A percentile compares a stretch with the other conserved stretches of the same genome.
phyloP scores from a whole-genome alignment of 2,113 vertebrate species.

The Thunnus thynnus region DNA sequence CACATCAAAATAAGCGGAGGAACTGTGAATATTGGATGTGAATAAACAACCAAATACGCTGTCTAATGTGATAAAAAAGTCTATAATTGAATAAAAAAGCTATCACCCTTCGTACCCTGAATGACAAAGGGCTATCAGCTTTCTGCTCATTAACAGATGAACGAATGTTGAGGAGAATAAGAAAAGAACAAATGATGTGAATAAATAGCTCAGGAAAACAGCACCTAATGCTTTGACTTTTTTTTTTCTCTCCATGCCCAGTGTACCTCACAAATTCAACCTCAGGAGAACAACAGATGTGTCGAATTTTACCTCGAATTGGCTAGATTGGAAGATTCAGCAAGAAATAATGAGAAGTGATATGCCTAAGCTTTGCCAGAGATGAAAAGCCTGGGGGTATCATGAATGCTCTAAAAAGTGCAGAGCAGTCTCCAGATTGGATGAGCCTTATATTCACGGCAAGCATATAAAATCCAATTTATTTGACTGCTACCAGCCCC shows the following conservation, averaged over 20 bases:
- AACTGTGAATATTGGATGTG: slow-evolving; percentile 3
- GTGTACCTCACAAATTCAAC: slow-evolving; percentile 65
- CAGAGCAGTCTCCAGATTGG: slow-evolving; percentile 70
- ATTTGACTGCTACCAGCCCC: slow-evolving; percentile 63
- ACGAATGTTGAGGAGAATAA: slow-evolving; percentile 23
- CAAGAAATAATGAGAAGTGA: slow-evolving; percentile 83
- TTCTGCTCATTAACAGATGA: slow-evolving; percentile 49
- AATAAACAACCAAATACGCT: slow-evolving; percentile 17
- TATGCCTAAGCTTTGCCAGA: slow-evolving; percentile 69
- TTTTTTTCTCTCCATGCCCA: slow-evolving; percentile 20
- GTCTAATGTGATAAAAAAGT: slow-evolving; percentile 5
- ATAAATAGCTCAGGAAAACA: slow-evolving; percentile 55
- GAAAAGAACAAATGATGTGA: slow-evolving; percentile 44
- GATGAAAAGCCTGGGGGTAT: slow-evolving; percentile 81
- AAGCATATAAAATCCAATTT: slow-evolving; percentile 76
- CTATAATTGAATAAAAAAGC: slow-evolving; percentile 28
- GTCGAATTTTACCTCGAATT: slow-evolving; percentile 68
- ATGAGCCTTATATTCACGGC: slow-evolving; percentile 69
- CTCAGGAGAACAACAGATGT: slow-evolving; percentile 59
- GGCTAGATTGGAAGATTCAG: slow-evolving; percentile 80
- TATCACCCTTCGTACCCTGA: slow-evolving; percentile 18
- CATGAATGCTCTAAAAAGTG: slow-evolving; percentile 75
- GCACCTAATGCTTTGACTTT: slow-evolving; percentile 38
- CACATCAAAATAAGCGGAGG: slow-evolving; percentile 16
- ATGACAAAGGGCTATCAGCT: slow-evolving; percentile 23